Base-by-base conservation (phyloP, 2,797 vertebrate species). In the Myotis pilosus region DNA sequence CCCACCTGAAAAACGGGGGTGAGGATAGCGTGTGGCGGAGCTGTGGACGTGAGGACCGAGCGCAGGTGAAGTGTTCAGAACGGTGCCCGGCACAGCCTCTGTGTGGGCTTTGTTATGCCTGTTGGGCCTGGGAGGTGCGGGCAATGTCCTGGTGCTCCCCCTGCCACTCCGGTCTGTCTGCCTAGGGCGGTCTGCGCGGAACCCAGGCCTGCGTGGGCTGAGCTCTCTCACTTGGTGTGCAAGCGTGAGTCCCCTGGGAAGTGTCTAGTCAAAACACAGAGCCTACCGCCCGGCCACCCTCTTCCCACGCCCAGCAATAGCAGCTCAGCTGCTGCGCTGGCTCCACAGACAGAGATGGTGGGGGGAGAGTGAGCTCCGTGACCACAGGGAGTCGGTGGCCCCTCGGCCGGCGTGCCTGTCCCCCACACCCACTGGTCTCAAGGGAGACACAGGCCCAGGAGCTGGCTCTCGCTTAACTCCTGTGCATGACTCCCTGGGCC, bases 261-360 rank as follows among this genome's bases (percentile, higher is more conserved):
- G 44, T 13, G 51, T 89, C 87, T 92, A 89, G 94, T 96, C 82
- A 96, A 93, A 91, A 92, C 86, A 89, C 0, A 23, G 69, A 94
- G 55, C 0, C 75, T 87, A 76, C 80, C 1, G 1, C 49, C 90
- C 79, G 8, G 23, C 38, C 60, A 62, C 38, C 20, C 19, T 82
- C 94, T 94, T 87, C 86, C 74, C 93, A 94, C 78, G 62, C 41
- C 57, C 2, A 7, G 84, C 51, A 87, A 28, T 1, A 36, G 28
- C 85, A 30, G 41, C 72, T 68, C 69, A 15, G 4, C 12, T 38
- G 44, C 66, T 36, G 78, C 19, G 30, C 36, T 33, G 5, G 25
- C n/a, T 94, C 74, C 80, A 25, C 83, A 83, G 88, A 83, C 33
- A 78, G 62, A 19, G 19, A 47, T 30, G 15, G 25, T 28, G 2